Evolutionary conservation across 2,113 vertebrate genomes (phyloP), one percentile per base, ranked within the genome.

Genomic region (Vombatus ursinus): DNA sequence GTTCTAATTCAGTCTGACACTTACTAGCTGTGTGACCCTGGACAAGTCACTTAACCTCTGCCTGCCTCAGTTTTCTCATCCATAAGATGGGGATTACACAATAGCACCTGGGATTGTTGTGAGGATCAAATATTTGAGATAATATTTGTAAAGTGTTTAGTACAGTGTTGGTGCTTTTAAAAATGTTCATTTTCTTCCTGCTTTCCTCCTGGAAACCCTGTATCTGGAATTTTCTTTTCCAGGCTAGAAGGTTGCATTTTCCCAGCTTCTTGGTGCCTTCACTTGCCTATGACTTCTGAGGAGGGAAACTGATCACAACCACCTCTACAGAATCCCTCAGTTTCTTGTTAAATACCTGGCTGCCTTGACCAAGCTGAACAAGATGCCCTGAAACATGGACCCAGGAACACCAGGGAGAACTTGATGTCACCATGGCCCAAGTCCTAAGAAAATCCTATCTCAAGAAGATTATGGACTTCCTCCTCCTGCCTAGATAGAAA

Each of bases 1-100:
- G 37, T 84, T 44, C 19, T 44, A 84, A 23, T 84, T 7, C 19
- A 84, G 19, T 84, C 19, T 84, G 19, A 84, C 1, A 22, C 6
- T 50, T n/a, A 23, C 50, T 77, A 51, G 49, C 51, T 91, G 84
- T 52, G 16, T 24, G 90, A 95, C 52, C 44, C 96, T 90, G 94
- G 90, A 25, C 28, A 48, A 31, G 31, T 61, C 50, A 93, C 31
- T 9, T 44, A 57, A 61, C 0, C 31, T 84, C 68, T 44, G 4
- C 19, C n/a, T 68, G 61, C 37, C 61, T 89, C 54, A 49, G 3
- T 23, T 25, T 44, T 25, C 51, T 95, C 8, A 4, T 12, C 0
- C 24, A 44, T 52, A 89, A 93, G 92, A 93, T 47, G 16, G 16
- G 14, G 12, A 50, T 0, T 14, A 11, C 52, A 11, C 50, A 16